phyloP scores from a whole-genome alignment of 2,888 invertebrate species.

The Patella depressa region DNA sequence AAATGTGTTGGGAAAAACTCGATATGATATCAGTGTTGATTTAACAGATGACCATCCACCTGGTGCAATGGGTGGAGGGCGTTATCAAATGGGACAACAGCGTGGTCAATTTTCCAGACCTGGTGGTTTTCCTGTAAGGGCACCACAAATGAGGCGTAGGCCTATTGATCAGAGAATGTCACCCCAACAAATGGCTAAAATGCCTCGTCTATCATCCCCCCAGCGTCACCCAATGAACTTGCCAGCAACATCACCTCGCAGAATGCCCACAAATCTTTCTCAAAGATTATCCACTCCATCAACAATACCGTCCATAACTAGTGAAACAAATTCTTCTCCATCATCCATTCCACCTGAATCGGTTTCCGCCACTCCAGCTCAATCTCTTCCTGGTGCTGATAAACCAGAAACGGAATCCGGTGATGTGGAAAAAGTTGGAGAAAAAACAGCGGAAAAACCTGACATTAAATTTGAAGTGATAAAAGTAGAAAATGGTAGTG shows the following conservation, averaged over 20 bases:
- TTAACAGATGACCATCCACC: neutral
- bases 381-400: constrained; percentile 6
- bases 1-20: constrained; percentile 8
- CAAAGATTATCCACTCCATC: constrained; percentile 1
- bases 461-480: constrained; percentile 10
- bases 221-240: constrained; percentile 7
- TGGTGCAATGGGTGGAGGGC: neutral
- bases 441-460: neutral
- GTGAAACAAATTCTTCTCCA: too few species aligned
- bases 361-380: constrained; percentile 1
- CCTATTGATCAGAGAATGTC: constrained; percentile 2
- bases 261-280: neutral
- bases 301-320: constrained; percentile 3
- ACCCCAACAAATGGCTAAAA: constrained; percentile 3
- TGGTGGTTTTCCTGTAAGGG: neutral
- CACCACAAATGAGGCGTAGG: neutral
- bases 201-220: neutral
- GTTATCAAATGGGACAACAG: neutral
- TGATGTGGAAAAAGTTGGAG: neutral
- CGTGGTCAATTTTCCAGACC: neutral
- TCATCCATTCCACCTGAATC: neutral
- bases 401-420: neutral
- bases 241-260: neutral
- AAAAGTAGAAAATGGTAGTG: constrained; percentile 12
- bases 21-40: constrained; percentile 1